These are phyloP conservation scores for Diadophis punctatus DNA, from an alignment of 2,113 vertebrate species.

Conservation along the genomic window DNA sequence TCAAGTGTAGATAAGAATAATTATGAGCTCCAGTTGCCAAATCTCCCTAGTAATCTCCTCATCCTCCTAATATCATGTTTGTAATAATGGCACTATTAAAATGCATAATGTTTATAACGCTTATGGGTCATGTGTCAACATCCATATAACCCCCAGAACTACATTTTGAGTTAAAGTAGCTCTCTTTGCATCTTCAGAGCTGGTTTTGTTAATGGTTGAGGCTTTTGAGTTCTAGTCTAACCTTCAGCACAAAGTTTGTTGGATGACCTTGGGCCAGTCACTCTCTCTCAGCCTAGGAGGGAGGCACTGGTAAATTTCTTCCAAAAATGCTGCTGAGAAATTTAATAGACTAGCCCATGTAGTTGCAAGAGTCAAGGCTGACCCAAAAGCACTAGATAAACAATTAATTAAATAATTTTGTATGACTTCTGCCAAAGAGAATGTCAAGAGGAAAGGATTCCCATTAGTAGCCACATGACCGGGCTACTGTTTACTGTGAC, in stretches of 20 bases:
- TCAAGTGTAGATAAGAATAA: background rate
- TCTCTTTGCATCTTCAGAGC: background rate
- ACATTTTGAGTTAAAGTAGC: background rate
- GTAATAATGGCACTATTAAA: background rate
- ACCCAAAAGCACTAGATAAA: background rate
- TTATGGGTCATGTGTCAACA: background rate
- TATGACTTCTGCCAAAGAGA: background rate
- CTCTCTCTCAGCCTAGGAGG: background rate
- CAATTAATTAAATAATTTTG: background rate
- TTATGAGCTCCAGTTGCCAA: background rate
- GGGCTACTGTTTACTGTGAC: background rate
- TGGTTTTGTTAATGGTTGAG: background rate
- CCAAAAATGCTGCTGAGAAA: background rate
- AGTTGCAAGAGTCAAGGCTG: background rate
- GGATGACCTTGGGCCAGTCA: background rate
- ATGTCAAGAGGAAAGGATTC: background rate
- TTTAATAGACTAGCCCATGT: background rate
- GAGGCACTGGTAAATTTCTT: background rate
- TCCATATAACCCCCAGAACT: background rate
- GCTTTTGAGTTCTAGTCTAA: background rate
- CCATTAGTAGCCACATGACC: no score
- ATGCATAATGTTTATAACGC: background rate
- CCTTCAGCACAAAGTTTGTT: background rate
- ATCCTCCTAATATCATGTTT: background rate
- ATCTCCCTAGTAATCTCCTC: background rate